Evolutionary conservation across 1,140 invertebrate genomes (phyloP).

Genomic region (Atta texana): DNA sequence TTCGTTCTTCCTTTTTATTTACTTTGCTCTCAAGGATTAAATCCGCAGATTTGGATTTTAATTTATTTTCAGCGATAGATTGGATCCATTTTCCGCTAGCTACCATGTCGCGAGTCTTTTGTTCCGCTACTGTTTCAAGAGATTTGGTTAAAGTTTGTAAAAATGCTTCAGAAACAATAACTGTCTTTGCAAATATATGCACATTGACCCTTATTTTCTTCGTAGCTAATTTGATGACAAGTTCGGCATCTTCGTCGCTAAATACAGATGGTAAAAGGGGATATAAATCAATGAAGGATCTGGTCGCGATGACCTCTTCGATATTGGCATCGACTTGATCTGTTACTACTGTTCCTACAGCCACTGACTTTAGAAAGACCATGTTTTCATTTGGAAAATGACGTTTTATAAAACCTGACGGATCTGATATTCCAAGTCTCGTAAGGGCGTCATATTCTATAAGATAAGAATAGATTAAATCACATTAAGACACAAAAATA

Average conservation of each 20-base stretch:
- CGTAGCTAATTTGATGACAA: slow-evolving; percentile 90
- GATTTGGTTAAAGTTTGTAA: slow-evolving; percentile 90
- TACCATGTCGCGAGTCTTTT: slow-evolving; percentile 91
- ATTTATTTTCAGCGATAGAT: slow-evolving; percentile 81
- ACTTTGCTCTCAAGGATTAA: slow-evolving; percentile 87
- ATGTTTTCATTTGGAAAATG: slow-evolving; percentile 91
- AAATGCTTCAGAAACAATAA: slow-evolving; percentile 86
- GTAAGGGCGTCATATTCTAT: slow-evolving; percentile 95
- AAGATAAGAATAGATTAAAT: slow-evolving; percentile 66
- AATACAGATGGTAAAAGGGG: slow-evolving; percentile 93
- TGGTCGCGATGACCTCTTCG: slow-evolving; percentile 93
- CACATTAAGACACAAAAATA: background rate
- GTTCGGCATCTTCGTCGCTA: slow-evolving; percentile 91
- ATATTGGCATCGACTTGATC: slow-evolving; percentile 94
- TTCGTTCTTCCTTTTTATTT: slow-evolving; percentile 94
- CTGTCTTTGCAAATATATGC: slow-evolving; percentile 80
- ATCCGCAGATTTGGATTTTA: slow-evolving; percentile 83
- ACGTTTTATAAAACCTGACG: slow-evolving; percentile 93
- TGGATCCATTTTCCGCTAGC: slow-evolving; percentile 88
- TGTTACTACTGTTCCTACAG: slow-evolving; percentile 91
- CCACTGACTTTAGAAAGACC: slow-evolving; percentile 91
- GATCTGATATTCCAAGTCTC: slow-evolving; percentile 95
- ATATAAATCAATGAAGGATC: slow-evolving; percentile 93
- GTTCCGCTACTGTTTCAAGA: slow-evolving; percentile 90
- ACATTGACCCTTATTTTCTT: slow-evolving; percentile 84